These are phyloP conservation scores for Clusia tigrina DNA, from an alignment of 2,888 invertebrate species.

Conservation along the genomic window DNA sequence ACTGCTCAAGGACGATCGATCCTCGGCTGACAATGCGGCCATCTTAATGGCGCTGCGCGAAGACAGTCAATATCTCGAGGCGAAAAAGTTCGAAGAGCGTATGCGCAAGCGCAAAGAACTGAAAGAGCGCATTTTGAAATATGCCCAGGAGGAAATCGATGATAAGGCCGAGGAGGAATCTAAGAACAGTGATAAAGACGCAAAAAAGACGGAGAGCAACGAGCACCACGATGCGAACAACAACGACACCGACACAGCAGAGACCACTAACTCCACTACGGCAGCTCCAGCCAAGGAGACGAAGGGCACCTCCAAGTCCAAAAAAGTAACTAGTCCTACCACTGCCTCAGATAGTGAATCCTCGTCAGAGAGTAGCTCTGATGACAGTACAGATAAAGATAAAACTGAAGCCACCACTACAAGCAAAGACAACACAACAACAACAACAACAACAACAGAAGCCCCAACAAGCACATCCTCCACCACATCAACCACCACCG, in stretches of 20 bases:
- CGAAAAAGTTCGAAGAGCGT: slow-evolving; percentile 71
- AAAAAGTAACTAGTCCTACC: slow-evolving; percentile 58
- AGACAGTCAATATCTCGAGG: slow-evolving; percentile 64
- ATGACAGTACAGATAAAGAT: slow-evolving; percentile 39
- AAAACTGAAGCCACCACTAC: slow-evolving; percentile 38
- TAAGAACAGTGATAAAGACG: slow-evolving; percentile 43
- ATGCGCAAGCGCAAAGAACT: slow-evolving; percentile 83
- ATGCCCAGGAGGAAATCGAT: slow-evolving; percentile 79
- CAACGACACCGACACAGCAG: slow-evolving; percentile 28
- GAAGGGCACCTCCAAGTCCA: slow-evolving; percentile 49
- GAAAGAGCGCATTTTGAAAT: slow-evolving; percentile 84
- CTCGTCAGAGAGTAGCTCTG: slow-evolving; percentile 43
- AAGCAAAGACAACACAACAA: slow-evolving; percentile 61
- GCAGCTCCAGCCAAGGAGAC: slow-evolving; percentile 37
- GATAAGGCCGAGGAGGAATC: slow-evolving; percentile 49
- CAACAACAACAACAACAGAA: slow-evolving; percentile 56
- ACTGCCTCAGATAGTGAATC: slow-evolving; percentile 34
- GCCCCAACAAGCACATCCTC: slow-evolving; percentile 46
- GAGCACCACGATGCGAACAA: slow-evolving; percentile 26
- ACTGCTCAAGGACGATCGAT: slow-evolving; percentile 65
- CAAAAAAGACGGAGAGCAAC: slow-evolving; percentile 33
- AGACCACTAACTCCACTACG: slow-evolving; percentile 23
- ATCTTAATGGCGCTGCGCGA: slow-evolving; percentile 64
- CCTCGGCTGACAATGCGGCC: slow-evolving; percentile 68
- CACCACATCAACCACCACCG: slow-evolving; percentile 41